A percentile compares a stretch with the other conserved stretches of the same genome.
These are phyloP conservation scores for Geotrupes spiniger DNA, from an alignment of 2,888 invertebrate species.

Conservation along the genomic window DNA sequence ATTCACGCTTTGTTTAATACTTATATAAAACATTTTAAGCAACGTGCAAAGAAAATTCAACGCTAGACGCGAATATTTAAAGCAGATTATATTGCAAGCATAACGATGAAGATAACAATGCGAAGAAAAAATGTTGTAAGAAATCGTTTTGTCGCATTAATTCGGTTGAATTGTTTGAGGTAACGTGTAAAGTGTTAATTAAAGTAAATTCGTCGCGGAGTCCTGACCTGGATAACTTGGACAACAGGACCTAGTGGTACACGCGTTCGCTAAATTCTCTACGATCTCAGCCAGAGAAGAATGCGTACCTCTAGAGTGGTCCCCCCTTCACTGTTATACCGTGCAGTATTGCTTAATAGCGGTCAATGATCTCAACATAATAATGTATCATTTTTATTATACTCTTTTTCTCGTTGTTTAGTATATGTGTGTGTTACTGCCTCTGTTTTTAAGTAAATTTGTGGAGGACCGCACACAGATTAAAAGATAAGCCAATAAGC, in stretches of 20 bases:
- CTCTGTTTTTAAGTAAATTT: constrained; percentile 19
- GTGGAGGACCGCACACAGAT: constrained; percentile 20
- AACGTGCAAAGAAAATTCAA: too few species aligned
- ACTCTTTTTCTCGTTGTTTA: constrained; percentile 18
- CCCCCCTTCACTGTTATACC: constrained; percentile 27
- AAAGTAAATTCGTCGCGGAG: constrained; percentile 20
- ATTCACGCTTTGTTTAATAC: too few species aligned
- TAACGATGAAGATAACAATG: too few species aligned
- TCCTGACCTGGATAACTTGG: constrained; percentile 28
- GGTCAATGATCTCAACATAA: constrained; percentile 30
- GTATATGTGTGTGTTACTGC: constrained; percentile 8
- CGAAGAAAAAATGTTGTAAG: too few species aligned
- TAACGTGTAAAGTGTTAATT: constrained; percentile 6
- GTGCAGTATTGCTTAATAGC: constrained; percentile 32
- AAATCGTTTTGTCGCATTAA: too few species aligned
- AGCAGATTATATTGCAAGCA: too few species aligned
- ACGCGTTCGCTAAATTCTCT: constrained; percentile 30
- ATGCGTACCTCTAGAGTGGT: constrained; percentile 30
- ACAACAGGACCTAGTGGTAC: constrained; percentile 21
- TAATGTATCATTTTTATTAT: constrained; percentile 24
- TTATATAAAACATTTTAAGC: too few species aligned
- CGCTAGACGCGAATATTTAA: too few species aligned
- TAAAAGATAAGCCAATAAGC: constrained; percentile 17
- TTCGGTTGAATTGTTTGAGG: too few species aligned
- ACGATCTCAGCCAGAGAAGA: constrained; percentile 32